phyloP scores from a whole-genome alignment of 2,113 vertebrate genomes.

The Tretioscincus oriximinensis region DNA sequence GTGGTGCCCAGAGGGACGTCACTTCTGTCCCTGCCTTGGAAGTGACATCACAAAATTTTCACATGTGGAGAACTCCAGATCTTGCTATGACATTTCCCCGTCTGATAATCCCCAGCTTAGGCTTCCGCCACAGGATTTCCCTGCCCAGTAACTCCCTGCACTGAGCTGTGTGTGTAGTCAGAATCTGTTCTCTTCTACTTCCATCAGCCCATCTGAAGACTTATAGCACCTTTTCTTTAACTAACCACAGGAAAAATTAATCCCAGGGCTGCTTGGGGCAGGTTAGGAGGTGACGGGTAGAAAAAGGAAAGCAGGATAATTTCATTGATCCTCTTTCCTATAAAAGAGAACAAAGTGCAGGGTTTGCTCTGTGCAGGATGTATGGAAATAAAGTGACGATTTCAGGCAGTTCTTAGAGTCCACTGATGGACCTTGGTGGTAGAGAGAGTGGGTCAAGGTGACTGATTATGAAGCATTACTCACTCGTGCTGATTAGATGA shows the following conservation, averaged over 20 bases:
- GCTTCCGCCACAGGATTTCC: too few species aligned
- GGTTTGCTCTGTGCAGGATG: conserved; percentile 39
- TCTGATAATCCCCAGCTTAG: too few species aligned
- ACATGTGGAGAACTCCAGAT: too few species aligned
- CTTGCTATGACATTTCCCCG: too few species aligned
- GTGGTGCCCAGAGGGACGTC: too few species aligned
- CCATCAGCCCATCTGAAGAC: too few species aligned
- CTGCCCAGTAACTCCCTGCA: too few species aligned
- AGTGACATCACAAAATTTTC: too few species aligned
- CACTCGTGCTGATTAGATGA: conserved; percentile 63
- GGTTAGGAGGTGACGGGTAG: neutral
- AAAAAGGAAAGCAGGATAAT: neutral
- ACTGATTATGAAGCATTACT: conserved; percentile 66
- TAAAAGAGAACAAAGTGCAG: conserved; percentile 39
- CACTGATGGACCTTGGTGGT: conserved; percentile 56
- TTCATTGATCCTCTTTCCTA: neutral
- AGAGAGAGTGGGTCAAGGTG: conserved; percentile 27
- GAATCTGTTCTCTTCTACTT: too few species aligned
- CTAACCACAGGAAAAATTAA: conserved; percentile 38
- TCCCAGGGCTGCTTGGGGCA: conserved; percentile 8
- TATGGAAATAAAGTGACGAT: conserved; percentile 53
- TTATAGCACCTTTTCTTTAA: neutral
- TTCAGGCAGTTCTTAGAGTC: conserved; percentile 58
- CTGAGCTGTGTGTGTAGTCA: too few species aligned
- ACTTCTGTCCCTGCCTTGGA: too few species aligned